Evolutionary conservation across 2,888 invertebrate species (phyloP).

Genomic region (Adineta ricciae): DNA sequence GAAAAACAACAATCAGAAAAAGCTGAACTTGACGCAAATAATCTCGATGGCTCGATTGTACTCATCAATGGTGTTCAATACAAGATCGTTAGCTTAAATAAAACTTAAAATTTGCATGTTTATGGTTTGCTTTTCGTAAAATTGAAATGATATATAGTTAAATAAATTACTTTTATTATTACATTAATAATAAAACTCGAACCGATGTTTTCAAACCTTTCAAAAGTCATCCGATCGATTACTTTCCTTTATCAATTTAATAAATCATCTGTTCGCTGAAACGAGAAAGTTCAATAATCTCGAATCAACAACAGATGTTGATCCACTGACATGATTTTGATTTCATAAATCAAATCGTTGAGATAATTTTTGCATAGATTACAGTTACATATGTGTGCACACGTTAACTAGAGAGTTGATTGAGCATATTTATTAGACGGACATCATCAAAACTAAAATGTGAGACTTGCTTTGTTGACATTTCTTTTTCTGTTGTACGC

Average conservation of each 20-base stretch:
- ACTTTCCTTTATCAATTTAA: neutral
- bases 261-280: neutral
- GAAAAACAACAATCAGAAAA: neutral
- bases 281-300: neutral
- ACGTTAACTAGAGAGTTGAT: neutral
- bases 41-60: neutral
- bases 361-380: neutral
- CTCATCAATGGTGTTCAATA: neutral
- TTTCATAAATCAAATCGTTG: neutral
- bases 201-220: too few species aligned
- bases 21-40: neutral
- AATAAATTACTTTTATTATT: too few species aligned
- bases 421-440: neutral
- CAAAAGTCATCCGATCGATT: too few species aligned
- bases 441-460: neutral
- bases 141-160: too few species aligned
- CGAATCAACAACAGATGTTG: neutral
- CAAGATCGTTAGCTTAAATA: neutral
- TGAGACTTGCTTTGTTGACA: constrained; percentile 7
- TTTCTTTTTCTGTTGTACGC: neutral
- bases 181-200: too few species aligned
- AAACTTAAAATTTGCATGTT: neutral
- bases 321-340: neutral
- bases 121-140: too few species aligned
- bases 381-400: neutral